These are phyloP conservation scores for Drosophila limbata DNA, from an alignment of 2,888 invertebrate genomes.

Conservation along the genomic window DNA sequence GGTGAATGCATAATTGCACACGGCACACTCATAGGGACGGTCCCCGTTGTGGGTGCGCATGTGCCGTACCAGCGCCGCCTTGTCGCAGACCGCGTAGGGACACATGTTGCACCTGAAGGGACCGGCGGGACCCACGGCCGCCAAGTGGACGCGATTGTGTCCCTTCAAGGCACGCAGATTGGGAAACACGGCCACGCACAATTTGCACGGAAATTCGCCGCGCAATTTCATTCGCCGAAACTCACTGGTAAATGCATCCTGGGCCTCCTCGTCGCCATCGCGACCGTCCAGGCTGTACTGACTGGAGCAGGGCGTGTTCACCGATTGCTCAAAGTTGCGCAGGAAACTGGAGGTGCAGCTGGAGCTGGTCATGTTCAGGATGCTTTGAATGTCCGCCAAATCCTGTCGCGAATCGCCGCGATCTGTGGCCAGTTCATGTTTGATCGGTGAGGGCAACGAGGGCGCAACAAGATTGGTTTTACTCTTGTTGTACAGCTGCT, in stretches of 20 bases:
- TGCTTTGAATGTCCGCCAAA: constrained; percentile 94
- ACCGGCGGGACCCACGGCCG: constrained; percentile 89
- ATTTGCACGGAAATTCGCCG: constrained; percentile 95
- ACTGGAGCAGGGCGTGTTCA: constrained; percentile 84
- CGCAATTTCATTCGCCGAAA: constrained; percentile 95
- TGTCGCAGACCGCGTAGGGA: constrained; percentile 93
- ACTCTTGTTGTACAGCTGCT: constrained; percentile 91
- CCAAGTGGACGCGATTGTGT: constrained; percentile 94
- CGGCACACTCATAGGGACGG: constrained; percentile 95
- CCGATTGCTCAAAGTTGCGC: constrained; percentile 87
- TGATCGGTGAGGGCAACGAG: constrained; percentile 84
- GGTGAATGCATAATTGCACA: constrained; percentile 98
- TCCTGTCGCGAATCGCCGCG: constrained; percentile 91
- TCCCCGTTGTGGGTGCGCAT: constrained; percentile 98
- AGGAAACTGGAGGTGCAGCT: constrained; percentile 87
- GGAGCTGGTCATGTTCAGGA: constrained; percentile 90
- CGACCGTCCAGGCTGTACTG: constrained; percentile 83
- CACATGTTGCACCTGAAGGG: constrained; percentile 98
- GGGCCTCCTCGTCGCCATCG: constrained; percentile 90
- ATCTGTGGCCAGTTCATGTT: constrained; percentile 85
- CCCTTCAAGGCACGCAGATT: constrained; percentile 96
- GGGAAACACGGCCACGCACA: constrained; percentile 95
- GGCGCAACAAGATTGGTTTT: constrained; percentile 77
- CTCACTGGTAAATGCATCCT: constrained; percentile 93
- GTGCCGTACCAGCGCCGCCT: constrained; percentile 95